Base-by-base conservation (phyloP, 2,888 invertebrate species). In the Megamerina dolium region DNA sequence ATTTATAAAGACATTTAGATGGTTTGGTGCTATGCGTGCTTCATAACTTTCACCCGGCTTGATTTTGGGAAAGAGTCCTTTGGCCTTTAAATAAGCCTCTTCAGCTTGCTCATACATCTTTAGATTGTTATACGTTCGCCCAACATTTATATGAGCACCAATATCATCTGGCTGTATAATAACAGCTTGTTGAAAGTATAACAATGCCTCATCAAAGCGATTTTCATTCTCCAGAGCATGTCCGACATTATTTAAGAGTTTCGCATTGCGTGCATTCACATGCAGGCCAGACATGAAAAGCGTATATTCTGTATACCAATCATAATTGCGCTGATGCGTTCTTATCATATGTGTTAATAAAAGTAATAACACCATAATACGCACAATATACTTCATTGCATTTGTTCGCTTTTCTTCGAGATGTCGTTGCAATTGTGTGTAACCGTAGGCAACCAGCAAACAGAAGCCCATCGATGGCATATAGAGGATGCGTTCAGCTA, bases 401-500 rank as follows among this genome's bases (percentile, higher is more conserved):
- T 57, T 16, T 14, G 45, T 46, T 0, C 41, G 41, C 37, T 46
- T 48, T 16, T 35, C n/a, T n/a, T n/a, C n/a, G 37, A 1, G 10
- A 27, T 10, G 6, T 23, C 10, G 23, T 37, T 50, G 76, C 20
- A 86, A 62, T 45, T 84, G 73, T 51, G 81, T 77, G 82, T 82
- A 91, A 26, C 92, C 92, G 60, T 89, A 89, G 3, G 90, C 92
- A 3, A 94, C 80, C 17, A 96, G 76, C 70, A 96, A 80, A 64
- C 94, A 95, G 76, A 90, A 94, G 39, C 96, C 96, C 93, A 96
- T 94, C 12, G 94, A 94, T 1, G 96, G 96, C 76, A 93, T 91
- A 73, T 96, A 96, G 4, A 96, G 78, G 34, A 96, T 87, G 54
- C 95, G 77, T 73, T 96, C 96, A 2, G 96, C 96, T 21, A 96